Evolutionary conservation across 2,113 vertebrate genomes (phyloP).

Genomic region (Lagenorhynchus albirostris): DNA sequence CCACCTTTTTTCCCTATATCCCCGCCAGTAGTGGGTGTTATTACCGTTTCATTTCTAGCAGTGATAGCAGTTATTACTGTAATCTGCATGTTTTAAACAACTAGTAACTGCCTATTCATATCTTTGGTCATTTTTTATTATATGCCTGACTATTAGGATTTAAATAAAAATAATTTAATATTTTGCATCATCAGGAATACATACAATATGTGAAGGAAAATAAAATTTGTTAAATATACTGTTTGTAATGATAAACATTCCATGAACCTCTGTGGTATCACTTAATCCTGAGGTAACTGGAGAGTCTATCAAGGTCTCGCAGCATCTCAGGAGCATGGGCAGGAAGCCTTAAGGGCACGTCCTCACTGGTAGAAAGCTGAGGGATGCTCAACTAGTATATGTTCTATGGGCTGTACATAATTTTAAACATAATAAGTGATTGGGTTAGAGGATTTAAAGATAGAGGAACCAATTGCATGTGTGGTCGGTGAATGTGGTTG

Average conservation of each 20-base stretch:
- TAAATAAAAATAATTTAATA: not conserved
- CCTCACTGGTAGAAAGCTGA: not conserved
- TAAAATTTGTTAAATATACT: not conserved
- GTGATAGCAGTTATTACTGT: not conserved
- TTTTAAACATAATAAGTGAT: not conserved
- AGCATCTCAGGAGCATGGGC: not conserved
- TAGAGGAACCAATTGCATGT: not conserved
- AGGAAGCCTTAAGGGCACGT: not conserved
- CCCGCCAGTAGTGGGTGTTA: not conserved
- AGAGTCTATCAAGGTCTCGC: not conserved
- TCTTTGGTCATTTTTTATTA: not conserved
- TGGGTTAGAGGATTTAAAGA: not conserved
- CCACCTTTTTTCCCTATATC: not conserved
- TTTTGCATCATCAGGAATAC: conserved; percentile 3
- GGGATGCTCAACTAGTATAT: not conserved
- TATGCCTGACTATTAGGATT: not conserved
- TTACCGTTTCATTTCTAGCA: conserved; percentile 6
- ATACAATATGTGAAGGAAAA: not conserved
- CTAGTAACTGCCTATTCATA: not conserved
- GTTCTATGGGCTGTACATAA: not conserved
- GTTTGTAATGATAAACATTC: not conserved
- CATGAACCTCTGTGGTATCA: not conserved
- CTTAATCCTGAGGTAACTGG: not conserved
- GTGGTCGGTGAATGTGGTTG: not conserved
- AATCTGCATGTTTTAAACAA: not conserved